Conservation (phyloP, 2,113 vertebrate species). For the Bucco capensis region DNA sequence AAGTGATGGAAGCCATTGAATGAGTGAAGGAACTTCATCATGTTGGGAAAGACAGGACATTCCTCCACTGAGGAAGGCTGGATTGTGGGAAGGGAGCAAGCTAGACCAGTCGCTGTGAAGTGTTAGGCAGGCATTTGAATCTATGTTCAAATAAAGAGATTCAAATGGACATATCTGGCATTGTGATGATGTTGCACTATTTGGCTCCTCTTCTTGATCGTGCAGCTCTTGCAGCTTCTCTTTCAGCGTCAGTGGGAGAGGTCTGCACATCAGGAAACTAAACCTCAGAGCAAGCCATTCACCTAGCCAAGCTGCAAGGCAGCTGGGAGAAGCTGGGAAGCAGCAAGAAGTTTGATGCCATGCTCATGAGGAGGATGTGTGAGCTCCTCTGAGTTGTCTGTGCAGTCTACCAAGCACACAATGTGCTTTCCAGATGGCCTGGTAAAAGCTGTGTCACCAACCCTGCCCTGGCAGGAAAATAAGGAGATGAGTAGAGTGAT, state of each 20-base stretch:
- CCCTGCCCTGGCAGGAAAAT: constrained; percentile 5
- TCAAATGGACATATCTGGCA: background rate
- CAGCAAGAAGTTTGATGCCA: background rate
- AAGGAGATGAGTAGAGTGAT: background rate
- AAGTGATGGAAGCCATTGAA: constrained; percentile 82
- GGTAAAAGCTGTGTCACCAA: background rate
- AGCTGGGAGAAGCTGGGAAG: background rate
- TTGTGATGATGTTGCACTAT: background rate
- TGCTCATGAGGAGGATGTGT: background rate
- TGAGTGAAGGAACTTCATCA: background rate
- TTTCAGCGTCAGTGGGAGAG: background rate
- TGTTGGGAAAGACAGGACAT: background rate
- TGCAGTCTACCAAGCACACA: background rate
- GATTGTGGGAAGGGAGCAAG: constrained; percentile 4
- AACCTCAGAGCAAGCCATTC: background rate
- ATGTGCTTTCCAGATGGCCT: background rate
- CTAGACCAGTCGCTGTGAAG: background rate
- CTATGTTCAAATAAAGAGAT: constrained; percentile 15
- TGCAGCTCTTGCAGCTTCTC: background rate
- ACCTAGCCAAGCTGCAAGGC: background rate
- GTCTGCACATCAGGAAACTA: background rate
- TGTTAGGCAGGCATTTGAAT: background rate
- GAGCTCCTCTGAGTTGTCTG: background rate
- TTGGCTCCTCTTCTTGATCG: background rate
- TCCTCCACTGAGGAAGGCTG: background rate